Conservation (phyloP, 2,797 vertebrate species). For the Melanotaenia maccullochi region DNA sequence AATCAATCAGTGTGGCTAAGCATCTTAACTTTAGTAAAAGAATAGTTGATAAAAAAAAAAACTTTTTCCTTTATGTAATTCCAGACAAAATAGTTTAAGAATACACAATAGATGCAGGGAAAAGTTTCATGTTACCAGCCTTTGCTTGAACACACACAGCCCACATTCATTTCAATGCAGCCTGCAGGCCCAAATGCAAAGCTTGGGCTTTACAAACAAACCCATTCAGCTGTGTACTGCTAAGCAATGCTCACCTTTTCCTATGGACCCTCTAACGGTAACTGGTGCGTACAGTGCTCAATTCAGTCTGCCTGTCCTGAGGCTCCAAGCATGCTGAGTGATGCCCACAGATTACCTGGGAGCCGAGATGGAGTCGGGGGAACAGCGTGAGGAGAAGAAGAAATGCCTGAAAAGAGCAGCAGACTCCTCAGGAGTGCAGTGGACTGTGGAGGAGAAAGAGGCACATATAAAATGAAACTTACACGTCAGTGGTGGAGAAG, state of each 20-base stretch:
- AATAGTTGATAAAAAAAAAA: no score
- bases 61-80: no score
- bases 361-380: slow-evolving; percentile 10
- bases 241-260: slow-evolving; percentile 53
- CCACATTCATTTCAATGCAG: slow-evolving; percentile 25
- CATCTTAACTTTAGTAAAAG: no score
- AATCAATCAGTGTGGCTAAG: neutral
- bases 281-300: slow-evolving; percentile 19
- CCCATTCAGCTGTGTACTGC: slow-evolving; percentile 36
- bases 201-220: slow-evolving; percentile 36
- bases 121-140: neutral
- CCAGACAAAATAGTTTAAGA: no score
- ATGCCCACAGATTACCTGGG: slow-evolving; percentile 36
- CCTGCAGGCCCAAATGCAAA: slow-evolving; percentile 24
- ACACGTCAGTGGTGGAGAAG: slow-evolving; percentile 16
- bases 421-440: slow-evolving; percentile 32
- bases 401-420: slow-evolving; percentile 21
- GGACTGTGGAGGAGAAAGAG: slow-evolving; percentile 38
- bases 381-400: neutral
- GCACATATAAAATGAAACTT: slow-evolving; percentile 16
- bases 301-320: slow-evolving; percentile 17
- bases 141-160: slow-evolving; percentile 26
- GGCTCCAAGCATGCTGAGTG: slow-evolving; percentile 13
- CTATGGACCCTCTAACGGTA: slow-evolving; percentile 36
- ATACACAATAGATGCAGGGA: neutral